These are phyloP conservation scores for Dorcus parallelipipedus DNA, from an alignment of 2,888 invertebrate genomes.

Conservation along the genomic window DNA sequence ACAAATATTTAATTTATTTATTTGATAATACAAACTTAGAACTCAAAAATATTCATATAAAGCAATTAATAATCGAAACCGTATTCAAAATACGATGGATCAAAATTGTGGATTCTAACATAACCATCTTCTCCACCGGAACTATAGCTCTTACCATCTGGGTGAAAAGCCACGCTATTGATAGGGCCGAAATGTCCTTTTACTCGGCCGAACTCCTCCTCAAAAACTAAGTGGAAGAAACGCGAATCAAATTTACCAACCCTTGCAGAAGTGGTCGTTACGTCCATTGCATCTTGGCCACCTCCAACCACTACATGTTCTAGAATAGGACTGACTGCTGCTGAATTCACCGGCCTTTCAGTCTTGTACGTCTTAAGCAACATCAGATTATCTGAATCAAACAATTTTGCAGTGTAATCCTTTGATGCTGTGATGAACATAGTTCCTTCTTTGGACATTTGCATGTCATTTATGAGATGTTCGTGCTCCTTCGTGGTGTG, in stretches of 20 bases:
- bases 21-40: conserved; percentile 4
- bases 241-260: conserved; percentile 72
- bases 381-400: conserved; percentile 83
- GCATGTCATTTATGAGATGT: conserved; percentile 92
- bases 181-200: conserved; percentile 99
- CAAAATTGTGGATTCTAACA: conserved; percentile 92
- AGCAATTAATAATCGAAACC: conserved; percentile 74
- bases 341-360: conserved; percentile 96
- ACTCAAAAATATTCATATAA: not conserved
- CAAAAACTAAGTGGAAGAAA: conserved; percentile 93
- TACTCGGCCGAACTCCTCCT: conserved; percentile 95
- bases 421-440: conserved; percentile 98
- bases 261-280: conserved; percentile 90
- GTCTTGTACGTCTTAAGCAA: conserved; percentile 94
- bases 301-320: conserved; percentile 98
- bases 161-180: conserved; percentile 97
- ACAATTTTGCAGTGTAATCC: conserved; percentile 93
- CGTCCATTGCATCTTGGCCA: conserved; percentile 99
- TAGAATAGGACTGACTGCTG: conserved; percentile 89
- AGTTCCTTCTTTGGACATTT: conserved; percentile 85
- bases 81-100: conserved; percentile 94
- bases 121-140: conserved; percentile 99
- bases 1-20: conserved; percentile 1
- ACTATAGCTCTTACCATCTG: conserved; percentile 93
- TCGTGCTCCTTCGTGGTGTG: conserved; percentile 79